These are phyloP conservation scores for Capromys pilorides DNA, from an alignment of 2,797 vertebrate genomes.

Conservation along the genomic window DNA sequence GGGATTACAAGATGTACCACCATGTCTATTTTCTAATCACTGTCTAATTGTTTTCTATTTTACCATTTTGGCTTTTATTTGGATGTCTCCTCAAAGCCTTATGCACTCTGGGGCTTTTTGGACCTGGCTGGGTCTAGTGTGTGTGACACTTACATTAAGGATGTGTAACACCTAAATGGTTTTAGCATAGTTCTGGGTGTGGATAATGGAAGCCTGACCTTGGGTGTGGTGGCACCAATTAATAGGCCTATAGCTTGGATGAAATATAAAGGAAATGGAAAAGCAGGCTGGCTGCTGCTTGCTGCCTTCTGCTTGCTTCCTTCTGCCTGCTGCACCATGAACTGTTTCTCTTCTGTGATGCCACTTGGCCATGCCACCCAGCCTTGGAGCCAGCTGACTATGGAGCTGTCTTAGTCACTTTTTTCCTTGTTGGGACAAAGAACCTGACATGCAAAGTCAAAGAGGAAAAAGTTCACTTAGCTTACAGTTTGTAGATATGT, in stretches of 20 bases:
- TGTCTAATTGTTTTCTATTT: conserved; percentile 31
- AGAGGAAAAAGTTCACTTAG: background rate
- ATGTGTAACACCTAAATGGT: background rate
- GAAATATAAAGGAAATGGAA: background rate
- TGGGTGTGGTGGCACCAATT: background rate
- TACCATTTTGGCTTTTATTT: background rate
- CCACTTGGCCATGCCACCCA: background rate
- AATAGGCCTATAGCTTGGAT: background rate
- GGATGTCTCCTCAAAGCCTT: background rate
- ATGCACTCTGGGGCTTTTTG: background rate
- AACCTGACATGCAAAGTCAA: background rate
- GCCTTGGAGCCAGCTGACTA: background rate
- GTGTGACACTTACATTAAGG: background rate
- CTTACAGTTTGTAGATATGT: background rate
- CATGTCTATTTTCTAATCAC: background rate
- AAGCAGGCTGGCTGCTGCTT: background rate
- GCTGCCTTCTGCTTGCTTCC: background rate
- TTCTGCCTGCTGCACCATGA: background rate
- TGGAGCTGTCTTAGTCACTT: background rate
- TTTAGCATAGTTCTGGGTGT: background rate
- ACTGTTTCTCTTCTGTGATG: background rate
- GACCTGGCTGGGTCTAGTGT: background rate
- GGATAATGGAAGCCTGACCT: background rate
- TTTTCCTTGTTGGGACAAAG: background rate
- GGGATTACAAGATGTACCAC: background rate